A percentile compares a stretch with the other conserved stretches of the same genome.
These are phyloP conservation scores for Leucoptera coffeella DNA, from an alignment of 2,888 invertebrate genomes.

Conservation along the genomic window DNA sequence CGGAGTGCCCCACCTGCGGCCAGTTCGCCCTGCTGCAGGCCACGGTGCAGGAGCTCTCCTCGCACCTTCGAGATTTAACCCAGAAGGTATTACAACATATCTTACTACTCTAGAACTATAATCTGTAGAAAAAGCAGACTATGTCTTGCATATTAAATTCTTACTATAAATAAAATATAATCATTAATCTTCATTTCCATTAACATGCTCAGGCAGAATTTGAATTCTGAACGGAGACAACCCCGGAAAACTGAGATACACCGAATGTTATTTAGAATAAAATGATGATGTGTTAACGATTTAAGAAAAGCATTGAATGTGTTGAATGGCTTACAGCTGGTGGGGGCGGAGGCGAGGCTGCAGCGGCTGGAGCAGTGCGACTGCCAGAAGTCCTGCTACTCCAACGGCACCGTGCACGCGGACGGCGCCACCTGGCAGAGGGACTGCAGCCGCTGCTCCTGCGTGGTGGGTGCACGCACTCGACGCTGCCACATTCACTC, in stretches of 20 bases:
- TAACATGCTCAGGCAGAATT: no score
- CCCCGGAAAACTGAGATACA: not conserved
- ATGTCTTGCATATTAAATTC: not conserved
- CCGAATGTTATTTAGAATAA: no score
- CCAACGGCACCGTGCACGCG: slow-evolving; percentile 72
- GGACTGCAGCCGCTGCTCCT: slow-evolving; percentile 82
- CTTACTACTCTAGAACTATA: no score
- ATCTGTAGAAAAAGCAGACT: not conserved
- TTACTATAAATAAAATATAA: no score
- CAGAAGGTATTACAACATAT: slow-evolving; percentile 58
- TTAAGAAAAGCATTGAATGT: not conserved
- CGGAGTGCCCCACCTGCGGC: slow-evolving; percentile 86
- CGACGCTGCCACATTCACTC: no score
- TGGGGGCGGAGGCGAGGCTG: slow-evolving; percentile 72
- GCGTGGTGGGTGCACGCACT: slow-evolving; percentile 68
- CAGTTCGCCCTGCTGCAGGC: slow-evolving; percentile 80
- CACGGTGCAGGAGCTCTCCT: slow-evolving; percentile 73
- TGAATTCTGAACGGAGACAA: not conserved
- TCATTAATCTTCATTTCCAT: no score
- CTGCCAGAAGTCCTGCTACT: slow-evolving; percentile 81
- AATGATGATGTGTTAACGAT: no score
- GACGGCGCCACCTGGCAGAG: slow-evolving; percentile 83
- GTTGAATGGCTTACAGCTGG: slow-evolving; percentile 53
- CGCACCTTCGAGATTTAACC: slow-evolving; percentile 75
- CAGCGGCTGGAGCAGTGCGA: slow-evolving; percentile 80